A percentile compares a stretch with the other conserved stretches of the same genome.
Conservation (phyloP, 2,888 invertebrate species). For the Embidobia sp. region DNA sequence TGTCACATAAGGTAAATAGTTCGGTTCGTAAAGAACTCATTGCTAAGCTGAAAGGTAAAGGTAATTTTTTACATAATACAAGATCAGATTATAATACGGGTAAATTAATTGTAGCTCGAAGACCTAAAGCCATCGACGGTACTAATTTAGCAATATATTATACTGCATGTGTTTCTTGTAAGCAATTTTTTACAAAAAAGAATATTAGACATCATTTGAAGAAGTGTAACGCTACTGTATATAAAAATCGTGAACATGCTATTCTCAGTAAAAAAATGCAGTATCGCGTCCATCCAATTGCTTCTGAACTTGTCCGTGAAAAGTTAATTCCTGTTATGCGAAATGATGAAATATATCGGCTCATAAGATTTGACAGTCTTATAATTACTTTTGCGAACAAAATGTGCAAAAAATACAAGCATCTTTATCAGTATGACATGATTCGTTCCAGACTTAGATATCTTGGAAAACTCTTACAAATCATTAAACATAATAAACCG, state of each 20-base stretch:
- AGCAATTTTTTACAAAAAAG: constrained; percentile 60
- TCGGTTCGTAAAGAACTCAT: constrained; percentile 8
- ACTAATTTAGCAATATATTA: constrained; percentile 48
- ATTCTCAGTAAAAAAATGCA: not conserved
- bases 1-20: no score
- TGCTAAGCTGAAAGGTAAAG: constrained; percentile 30
- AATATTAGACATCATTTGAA: constrained; percentile 57
- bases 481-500: not conserved
- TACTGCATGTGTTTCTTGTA: constrained; percentile 58
- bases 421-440: constrained; percentile 4
- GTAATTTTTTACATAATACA: constrained; percentile 64
- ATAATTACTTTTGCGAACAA: constrained; percentile 12
- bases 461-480: not conserved
- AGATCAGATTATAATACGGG: constrained; percentile 57
- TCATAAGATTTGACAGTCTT: not conserved
- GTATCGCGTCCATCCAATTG: not conserved
- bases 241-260: not conserved
- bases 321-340: constrained; percentile 54
- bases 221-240: no score
- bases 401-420: constrained; percentile 11
- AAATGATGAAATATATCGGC: constrained; percentile 6
- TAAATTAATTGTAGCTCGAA: constrained; percentile 62
- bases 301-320: not conserved
- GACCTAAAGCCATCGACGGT: constrained; percentile 43
- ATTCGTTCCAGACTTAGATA: not conserved